A percentile compares a stretch with the other conserved stretches of the same genome.
Conservation (phyloP, 2,113 vertebrate genomes). For the Monopterus albus region DNA sequence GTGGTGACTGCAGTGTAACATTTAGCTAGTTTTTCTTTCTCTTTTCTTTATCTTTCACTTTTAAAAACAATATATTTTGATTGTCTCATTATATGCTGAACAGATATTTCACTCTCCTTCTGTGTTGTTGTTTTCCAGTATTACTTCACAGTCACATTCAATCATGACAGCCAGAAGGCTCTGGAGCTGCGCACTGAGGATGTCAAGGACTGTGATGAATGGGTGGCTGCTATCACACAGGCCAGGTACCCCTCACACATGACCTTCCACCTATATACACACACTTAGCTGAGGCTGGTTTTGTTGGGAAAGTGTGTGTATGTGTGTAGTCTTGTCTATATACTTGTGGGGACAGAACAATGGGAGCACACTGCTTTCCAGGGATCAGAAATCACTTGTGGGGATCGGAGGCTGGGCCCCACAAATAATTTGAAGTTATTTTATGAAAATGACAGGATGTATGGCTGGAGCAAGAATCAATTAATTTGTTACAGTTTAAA, state of each 20-base stretch:
- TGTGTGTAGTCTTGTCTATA: background rate
- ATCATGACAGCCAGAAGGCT: constrained; percentile 95
- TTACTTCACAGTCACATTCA: constrained; percentile 95
- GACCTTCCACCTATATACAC: constrained; percentile 27
- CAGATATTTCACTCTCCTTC: constrained; percentile 8
- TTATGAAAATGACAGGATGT: no score
- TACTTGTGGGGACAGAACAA: no score
- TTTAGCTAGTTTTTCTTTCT: background rate
- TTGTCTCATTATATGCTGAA: background rate
- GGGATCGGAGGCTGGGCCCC: no score
- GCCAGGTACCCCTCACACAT: constrained; percentile 87
- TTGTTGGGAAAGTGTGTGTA: background rate
- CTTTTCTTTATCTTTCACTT: background rate
- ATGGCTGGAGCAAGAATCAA: no score
- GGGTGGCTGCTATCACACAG: constrained; percentile 94
- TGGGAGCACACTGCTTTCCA: no score
- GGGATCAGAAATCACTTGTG: no score
- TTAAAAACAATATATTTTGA: background rate
- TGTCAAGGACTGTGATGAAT: constrained; percentile 95
- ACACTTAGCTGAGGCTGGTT: background rate
- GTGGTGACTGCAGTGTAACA: background rate
- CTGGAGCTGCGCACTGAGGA: constrained; percentile 95
- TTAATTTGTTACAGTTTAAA: no score
- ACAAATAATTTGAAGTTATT: no score
- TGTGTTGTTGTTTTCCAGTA: constrained; percentile 82